Percentiles rank a stretch among this genome's conserved stretches.
Conservation (phyloP, 2,797 vertebrate genomes). For the Triplophysa yarkandensis region DNA sequence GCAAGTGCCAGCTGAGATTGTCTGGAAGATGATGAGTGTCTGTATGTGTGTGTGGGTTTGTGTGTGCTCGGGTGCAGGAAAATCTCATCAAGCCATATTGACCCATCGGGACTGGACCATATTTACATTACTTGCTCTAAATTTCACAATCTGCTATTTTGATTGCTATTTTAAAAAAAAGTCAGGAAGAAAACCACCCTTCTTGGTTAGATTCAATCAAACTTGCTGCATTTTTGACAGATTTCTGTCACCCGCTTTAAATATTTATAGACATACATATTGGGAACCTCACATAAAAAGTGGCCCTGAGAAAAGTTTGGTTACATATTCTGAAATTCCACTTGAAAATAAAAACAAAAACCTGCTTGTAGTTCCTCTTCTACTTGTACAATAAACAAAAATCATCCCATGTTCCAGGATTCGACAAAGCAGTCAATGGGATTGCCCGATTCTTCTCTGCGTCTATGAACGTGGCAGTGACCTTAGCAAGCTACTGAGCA, state of each 20-base stretch:
- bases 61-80: slow-evolving; percentile 47
- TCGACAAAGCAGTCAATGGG: not conserved
- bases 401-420: not conserved
- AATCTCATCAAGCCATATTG: slow-evolving; percentile 59
- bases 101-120: slow-evolving; percentile 56
- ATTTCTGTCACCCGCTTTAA: slow-evolving; percentile 28
- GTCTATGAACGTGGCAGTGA: slow-evolving; percentile 31
- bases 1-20: slow-evolving; percentile 52
- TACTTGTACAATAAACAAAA: not conserved
- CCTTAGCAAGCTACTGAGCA: slow-evolving; percentile 46
- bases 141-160: slow-evolving; percentile 40
- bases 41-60: slow-evolving; percentile 42
- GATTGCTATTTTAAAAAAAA: slow-evolving; percentile 40
- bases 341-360: not conserved
- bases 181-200: not conserved
- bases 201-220: slow-evolving; percentile 55
- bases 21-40: slow-evolving; percentile 52
- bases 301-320: slow-evolving; percentile 1
- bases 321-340: not conserved
- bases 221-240: slow-evolving; percentile 45
- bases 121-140: slow-evolving; percentile 54
- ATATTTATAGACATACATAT: slow-evolving; percentile 33
- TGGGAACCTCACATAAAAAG: slow-evolving; percentile 26
- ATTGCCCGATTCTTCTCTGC: slow-evolving; percentile 1
- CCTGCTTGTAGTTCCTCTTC: not conserved